phyloP scores from a whole-genome alignment of 2,888 invertebrate species.

The Gryllus longicercus region DNA sequence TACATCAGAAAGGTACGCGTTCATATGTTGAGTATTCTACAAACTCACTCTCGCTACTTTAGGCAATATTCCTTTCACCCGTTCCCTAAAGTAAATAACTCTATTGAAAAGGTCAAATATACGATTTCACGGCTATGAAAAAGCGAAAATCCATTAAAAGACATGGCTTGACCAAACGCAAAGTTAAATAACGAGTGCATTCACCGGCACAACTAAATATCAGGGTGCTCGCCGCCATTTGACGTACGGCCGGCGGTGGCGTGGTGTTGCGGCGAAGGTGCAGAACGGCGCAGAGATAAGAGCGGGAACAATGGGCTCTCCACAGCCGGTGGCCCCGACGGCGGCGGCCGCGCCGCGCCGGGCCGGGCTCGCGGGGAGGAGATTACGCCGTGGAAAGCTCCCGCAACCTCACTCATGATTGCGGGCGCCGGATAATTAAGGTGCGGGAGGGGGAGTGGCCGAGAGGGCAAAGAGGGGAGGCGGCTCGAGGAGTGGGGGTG shows the following conservation, averaged over 20 bases:
- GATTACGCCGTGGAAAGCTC: not conserved
- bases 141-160: no score
- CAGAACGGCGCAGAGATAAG: not conserved
- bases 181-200: no score
- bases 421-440: constrained; percentile 17
- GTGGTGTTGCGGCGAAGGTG: not conserved
- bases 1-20: no score
- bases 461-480: not conserved
- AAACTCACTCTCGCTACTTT: no score
- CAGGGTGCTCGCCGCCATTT: no score
- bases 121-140: no score
- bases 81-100: no score
- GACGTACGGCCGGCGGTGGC: not conserved
- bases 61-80: no score
- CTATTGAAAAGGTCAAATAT: no score
- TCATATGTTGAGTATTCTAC: no score
- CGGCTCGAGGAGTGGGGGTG: not conserved
- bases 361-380: not conserved
- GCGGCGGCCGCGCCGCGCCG: not conserved
- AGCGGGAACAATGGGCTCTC: not conserved
- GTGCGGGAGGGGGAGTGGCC: not conserved
- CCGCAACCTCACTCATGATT: constrained; percentile 17
- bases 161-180: no score
- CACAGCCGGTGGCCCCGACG: not conserved
- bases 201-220: no score